Conservation (phyloP, 2,888 invertebrate genomes). For the Rhagophthalmus giganteus region DNA sequence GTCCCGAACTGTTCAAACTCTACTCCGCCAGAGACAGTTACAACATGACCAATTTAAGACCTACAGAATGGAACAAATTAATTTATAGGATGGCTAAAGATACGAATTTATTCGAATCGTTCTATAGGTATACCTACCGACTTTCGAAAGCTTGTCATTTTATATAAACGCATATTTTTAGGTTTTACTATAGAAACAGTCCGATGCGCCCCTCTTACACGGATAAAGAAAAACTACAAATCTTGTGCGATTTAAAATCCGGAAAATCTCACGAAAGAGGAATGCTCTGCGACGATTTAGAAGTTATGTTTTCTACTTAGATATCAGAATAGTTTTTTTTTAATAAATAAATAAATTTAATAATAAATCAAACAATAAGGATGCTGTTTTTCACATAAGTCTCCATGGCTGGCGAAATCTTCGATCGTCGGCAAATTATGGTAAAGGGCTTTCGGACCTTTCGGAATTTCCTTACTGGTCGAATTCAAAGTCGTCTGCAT, state of each 20-base stretch:
- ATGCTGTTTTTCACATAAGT: constrained; percentile 65
- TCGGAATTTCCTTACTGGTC: constrained; percentile 43
- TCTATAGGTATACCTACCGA: constrained; percentile 72
- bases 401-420: constrained; percentile 64
- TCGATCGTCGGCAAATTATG: constrained; percentile 64
- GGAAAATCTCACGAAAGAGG: constrained; percentile 83
- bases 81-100: constrained; percentile 84
- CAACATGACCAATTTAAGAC: constrained; percentile 78
- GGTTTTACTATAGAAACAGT: constrained; percentile 87
- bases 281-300: constrained; percentile 77
- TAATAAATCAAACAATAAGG: constrained; percentile 47
- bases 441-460: constrained; percentile 55
- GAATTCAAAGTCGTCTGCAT: constrained; percentile 70
- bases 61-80: constrained; percentile 88
- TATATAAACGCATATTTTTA: too few relatives aligned
- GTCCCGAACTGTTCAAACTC: constrained; percentile 84
- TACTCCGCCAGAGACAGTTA: constrained; percentile 84
- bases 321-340: neutral
- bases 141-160: too few relatives aligned
- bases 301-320: constrained; percentile 52
- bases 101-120: constrained; percentile 80
- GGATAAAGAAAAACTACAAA: constrained; percentile 79
- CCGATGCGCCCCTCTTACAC: constrained; percentile 73
- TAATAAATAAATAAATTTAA: constrained; percentile 20
- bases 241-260: constrained; percentile 83